Conservation (phyloP, 2,113 vertebrate species). For the Paracyprichromis sp. region DNA sequence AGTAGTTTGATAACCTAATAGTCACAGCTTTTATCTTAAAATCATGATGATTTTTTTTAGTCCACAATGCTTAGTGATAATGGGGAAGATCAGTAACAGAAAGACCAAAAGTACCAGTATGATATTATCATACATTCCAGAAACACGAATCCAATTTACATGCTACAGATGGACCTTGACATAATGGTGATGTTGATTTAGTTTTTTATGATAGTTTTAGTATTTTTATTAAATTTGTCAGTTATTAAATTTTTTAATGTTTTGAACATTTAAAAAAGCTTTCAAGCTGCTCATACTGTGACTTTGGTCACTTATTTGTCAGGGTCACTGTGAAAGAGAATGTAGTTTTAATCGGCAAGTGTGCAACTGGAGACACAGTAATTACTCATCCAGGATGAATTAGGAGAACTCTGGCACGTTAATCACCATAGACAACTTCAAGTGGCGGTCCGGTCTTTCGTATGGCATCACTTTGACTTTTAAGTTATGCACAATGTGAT, state of each 20-base stretch:
- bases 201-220: neutral
- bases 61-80: neutral
- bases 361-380: slow-evolving; percentile 22
- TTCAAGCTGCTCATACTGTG: neutral
- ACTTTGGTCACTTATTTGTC: neutral
- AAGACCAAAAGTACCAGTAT: neutral
- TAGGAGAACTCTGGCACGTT: slow-evolving; percentile 8
- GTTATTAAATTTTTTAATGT: neutral
- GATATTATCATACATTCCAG: neutral
- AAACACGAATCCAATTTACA: neutral
- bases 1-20: neutral
- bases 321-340: neutral
- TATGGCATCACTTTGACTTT: neutral
- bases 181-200: neutral
- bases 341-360: neutral
- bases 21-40: neutral
- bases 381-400: slow-evolving; percentile 19
- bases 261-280: neutral
- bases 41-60: neutral
- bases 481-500: slow-evolving; percentile 5
- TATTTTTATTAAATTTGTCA: neutral
- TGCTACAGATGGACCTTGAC: neutral
- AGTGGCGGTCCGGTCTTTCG: neutral
- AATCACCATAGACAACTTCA: slow-evolving; percentile 22
- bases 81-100: neutral